Percentiles rank a stretch among this genome's conserved stretches.
Conservation (phyloP, 2,113 vertebrate species). For the Aphyosemion australe region DNA sequence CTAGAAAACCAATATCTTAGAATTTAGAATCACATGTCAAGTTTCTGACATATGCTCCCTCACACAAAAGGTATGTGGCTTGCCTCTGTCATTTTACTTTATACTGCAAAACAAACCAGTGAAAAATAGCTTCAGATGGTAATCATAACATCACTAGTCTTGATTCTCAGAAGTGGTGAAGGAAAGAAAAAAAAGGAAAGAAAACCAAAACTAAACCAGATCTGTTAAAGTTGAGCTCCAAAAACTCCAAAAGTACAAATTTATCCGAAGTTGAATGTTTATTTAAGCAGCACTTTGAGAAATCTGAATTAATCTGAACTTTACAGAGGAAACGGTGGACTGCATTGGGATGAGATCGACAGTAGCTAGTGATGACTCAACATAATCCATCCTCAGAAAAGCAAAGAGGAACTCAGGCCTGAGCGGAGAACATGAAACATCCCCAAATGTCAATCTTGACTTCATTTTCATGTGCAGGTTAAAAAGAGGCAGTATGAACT, state of each 20-base stretch:
- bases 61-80: slow-evolving; percentile 33
- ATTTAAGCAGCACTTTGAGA: slow-evolving; percentile 32
- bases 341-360: slow-evolving; percentile 29
- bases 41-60: slow-evolving; percentile 34
- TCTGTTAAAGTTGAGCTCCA: slow-evolving; percentile 61
- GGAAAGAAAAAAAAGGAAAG: slow-evolving; percentile 49
- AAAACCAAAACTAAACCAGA: slow-evolving; percentile 39
- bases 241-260: slow-evolving; percentile 10
- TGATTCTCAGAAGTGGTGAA: slow-evolving; percentile 28
- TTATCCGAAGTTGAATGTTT: not conserved
- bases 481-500: slow-evolving; percentile 55
- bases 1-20: slow-evolving; percentile 49
- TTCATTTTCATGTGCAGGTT: slow-evolving; percentile 52
- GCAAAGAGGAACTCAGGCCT: slow-evolving; percentile 6
- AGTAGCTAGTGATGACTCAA: slow-evolving; percentile 40
- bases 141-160: slow-evolving; percentile 37
- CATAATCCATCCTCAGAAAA: slow-evolving; percentile 26
- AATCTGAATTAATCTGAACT: slow-evolving; percentile 40
- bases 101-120: slow-evolving; percentile 48
- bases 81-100: slow-evolving; percentile 25
- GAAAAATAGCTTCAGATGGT: slow-evolving; percentile 55
- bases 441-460: slow-evolving; percentile 55
- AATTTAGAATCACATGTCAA: slow-evolving; percentile 54
- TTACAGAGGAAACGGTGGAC: slow-evolving; percentile 10
- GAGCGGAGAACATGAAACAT: slow-evolving; percentile 47